Conservation (phyloP, 2,888 invertebrate genomes). For the Cephus runcator region DNA sequence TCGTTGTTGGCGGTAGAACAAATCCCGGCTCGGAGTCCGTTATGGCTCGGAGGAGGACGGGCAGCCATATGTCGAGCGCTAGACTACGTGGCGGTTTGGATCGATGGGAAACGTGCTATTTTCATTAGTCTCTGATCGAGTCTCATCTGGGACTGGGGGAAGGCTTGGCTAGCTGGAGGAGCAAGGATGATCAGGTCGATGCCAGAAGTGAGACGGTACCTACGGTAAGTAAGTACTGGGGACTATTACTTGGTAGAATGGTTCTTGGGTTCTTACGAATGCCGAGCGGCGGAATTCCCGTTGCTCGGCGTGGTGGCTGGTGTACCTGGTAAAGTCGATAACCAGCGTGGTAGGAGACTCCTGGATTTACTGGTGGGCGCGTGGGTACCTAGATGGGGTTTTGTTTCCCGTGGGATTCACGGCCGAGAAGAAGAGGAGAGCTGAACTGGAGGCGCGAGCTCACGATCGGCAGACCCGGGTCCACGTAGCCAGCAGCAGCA, state of each 20-base stretch:
- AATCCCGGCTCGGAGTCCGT: not conserved
- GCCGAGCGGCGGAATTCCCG: not conserved
- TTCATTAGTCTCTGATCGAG: not conserved
- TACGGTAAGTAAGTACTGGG: not conserved
- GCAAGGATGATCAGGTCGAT: not conserved
- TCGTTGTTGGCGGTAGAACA: not conserved
- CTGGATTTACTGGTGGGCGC: slow-evolving; percentile 1
- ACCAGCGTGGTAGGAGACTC: not conserved
- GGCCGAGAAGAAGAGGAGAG: not conserved
- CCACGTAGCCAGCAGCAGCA: not conserved
- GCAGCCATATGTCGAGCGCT: not conserved
- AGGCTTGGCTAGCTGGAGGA: too few species aligned
- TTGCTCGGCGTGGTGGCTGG: not conserved
- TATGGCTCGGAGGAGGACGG: not conserved
- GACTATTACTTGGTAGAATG: not conserved
- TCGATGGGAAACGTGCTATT: not conserved
- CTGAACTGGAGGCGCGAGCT: not conserved
- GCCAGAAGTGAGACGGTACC: not conserved
- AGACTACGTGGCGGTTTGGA: not conserved
- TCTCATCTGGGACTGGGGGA: not conserved
- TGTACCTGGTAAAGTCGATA: not conserved
- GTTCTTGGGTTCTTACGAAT: not conserved
- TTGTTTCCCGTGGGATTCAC: not conserved
- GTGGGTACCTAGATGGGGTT: not conserved
- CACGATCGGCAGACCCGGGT: not conserved